Evolutionary conservation across 2,888 invertebrate genomes (phyloP).

Genomic region (Sinotaia quadrata): DNA sequence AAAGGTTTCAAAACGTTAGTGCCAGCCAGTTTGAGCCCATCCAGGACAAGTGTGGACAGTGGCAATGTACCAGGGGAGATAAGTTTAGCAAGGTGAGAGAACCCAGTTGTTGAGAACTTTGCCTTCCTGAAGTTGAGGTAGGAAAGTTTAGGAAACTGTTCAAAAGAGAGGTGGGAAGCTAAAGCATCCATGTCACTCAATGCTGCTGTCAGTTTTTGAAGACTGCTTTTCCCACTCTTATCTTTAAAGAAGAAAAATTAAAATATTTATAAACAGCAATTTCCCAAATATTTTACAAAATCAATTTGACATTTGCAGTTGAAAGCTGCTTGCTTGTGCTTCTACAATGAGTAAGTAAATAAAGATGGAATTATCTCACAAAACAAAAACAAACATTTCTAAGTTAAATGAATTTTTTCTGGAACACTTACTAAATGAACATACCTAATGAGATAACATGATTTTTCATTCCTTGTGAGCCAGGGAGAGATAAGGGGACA

Average conservation of each 20-base stretch:
- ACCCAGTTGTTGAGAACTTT: conserved; percentile 40
- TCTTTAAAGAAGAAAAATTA: conserved; percentile 26
- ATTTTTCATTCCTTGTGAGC: no score
- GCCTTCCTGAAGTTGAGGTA: conserved; percentile 56
- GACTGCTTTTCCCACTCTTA: conserved; percentile 31
- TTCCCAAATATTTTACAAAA: no score
- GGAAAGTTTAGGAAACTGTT: conserved; percentile 41
- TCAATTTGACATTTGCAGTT: no score
- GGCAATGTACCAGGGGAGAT: background rate
- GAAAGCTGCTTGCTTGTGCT: no score
- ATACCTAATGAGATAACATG: no score
- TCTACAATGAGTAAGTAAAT: no score
- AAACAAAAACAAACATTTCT: no score
- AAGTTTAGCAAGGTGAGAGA: conserved; percentile 33
- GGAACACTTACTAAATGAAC: no score
- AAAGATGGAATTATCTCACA: no score
- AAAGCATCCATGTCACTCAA: conserved; percentile 46
- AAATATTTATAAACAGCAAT: background rate
- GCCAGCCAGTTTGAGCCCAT: conserved; percentile 57
- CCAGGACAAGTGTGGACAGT: conserved; percentile 49
- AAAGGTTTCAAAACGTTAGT: conserved; percentile 47
- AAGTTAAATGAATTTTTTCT: no score
- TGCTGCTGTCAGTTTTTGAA: conserved; percentile 49
- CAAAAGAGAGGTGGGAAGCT: conserved; percentile 33
- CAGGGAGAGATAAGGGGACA: no score